Evolutionary conservation across 2,113 vertebrate species (phyloP), one percentile per base, ranked within the genome.

Genomic region (Bufo bufo): DNA sequence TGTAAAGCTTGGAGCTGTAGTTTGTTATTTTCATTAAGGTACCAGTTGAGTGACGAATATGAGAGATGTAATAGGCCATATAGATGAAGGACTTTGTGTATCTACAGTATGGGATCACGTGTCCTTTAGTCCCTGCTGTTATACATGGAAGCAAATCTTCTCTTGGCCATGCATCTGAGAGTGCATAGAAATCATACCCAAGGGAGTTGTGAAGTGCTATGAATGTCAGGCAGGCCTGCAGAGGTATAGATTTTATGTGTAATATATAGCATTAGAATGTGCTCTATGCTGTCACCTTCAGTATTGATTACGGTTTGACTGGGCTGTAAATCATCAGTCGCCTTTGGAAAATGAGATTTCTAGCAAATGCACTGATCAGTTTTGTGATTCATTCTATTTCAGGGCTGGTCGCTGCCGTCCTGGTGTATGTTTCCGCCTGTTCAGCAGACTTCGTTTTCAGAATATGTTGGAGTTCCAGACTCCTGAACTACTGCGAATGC

Each of bases 381-480:
- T 79, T 56, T 59, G 56, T 45, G 3, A 17, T 8, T 43, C 14
- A 6, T 56, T 81, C 23, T n/a, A 20, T 84, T 84, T 49, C 56
- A 99, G 98, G 94, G 98, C 98, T 52, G 98, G 98, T 0, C 96
- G 97, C 86, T 98, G 98, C 93, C 95, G 94, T 89, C 96, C 97
- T 63, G 98, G 98, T 75, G 91, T 98, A 81, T 99, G 97, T 92
- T 99, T 99, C 87, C 97, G 93, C 89, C 95, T 99, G 66, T 99
- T 97, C 93, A 99, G 97, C 90, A 96, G 91, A 89, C 94, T 97
- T 45, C 91, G 96, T 43, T 99, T 97, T 93, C 93, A 95, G 89
- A 98, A 96, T 91, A 98, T 99, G 97, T 90, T 96, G 93, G 97
- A 98, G 90, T 98, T 96, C 91, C 97, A 97, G 93, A 95, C 97